Evolutionary conservation across 1,140 invertebrate genomes (phyloP), one percentile per base, ranked within the genome.

Genomic region (Elymnias hypermnestra): DNA sequence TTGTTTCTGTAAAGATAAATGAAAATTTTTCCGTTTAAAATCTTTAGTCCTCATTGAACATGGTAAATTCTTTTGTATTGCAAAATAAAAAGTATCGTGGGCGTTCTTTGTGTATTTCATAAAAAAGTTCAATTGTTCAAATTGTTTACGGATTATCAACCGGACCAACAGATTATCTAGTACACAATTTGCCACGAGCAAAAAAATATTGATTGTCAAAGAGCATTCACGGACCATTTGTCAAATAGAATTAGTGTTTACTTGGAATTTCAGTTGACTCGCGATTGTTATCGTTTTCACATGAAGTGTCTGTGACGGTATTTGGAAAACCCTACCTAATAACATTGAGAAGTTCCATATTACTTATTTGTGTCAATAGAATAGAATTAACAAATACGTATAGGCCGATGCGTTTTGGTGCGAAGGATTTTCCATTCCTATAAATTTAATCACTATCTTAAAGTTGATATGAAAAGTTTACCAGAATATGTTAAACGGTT

Each of bases 131-230:
- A 15, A 33, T 8, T 33, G 14, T 33, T 15, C 15, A 14, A 15
- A 33, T 33, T 33, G 29, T 33, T 33, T 33, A 8, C 29, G 29
- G 29, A 33, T 33, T 33, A 33, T 33, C 14, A 33, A 1, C 29
- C 29, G 29, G 13, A 33, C 29, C 13, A 15, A 33, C 14, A 33
- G 29, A 33, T 33, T 33, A 33, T 14, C 29, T 33, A n/a, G n/a
- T n/a, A 33, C 29, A 15, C 14, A 12, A 15, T 33, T 33, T 33
- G 29, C 13, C 5, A 15, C 15, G 14, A 9, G 6, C 14, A 33
- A 33, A 33, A 15, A 33, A 15, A 29, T 6, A 12, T 29, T 25
- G 7, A 25, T 25, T 29, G 26, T 29, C 14, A 33, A 31, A 31
- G 7, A 3, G 26, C 26, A 29, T n/a, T 29, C 26, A 31, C 13